These are phyloP conservation scores for Drosophila leonis DNA, from an alignment of 2,888 invertebrate species.

Conservation along the genomic window DNA sequence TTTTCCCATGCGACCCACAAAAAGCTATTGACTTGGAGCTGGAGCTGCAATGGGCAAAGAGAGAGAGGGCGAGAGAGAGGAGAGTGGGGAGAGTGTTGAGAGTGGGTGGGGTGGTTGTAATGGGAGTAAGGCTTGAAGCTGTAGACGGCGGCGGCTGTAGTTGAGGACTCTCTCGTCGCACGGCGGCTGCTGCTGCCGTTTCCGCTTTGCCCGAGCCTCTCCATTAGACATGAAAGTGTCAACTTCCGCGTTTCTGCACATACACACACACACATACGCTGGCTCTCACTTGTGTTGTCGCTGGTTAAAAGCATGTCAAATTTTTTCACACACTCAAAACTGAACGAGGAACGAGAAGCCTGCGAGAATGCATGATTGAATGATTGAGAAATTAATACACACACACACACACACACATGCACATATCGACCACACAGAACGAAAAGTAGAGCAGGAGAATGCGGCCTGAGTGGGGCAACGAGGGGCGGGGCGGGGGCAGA, in stretches of 20 bases:
- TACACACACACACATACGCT: conserved; percentile 10
- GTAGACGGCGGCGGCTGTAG: conserved; percentile 16
- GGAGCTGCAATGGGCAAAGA: not conserved
- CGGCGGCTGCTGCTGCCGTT: conserved; percentile 30
- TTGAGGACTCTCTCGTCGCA: conserved; percentile 38
- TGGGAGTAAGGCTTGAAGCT: not conserved
- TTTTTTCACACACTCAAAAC: conserved; percentile 67
- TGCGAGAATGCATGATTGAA: conserved; percentile 77
- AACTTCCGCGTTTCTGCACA: conserved; percentile 62
- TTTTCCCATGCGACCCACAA: conserved; percentile 29
- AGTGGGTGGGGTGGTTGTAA: not conserved
- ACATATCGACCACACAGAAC: conserved; percentile 37
- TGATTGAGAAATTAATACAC: conserved; percentile 78
- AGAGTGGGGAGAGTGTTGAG: not conserved
- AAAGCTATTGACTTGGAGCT: conserved; percentile 25
- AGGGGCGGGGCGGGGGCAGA: not conserved
- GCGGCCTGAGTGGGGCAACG: not conserved
- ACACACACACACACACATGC: conserved; percentile 33
- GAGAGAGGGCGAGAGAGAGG: not conserved
- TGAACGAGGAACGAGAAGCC: conserved; percentile 36
- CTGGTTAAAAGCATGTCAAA: conserved; percentile 78
- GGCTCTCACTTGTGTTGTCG: conserved; percentile 46
- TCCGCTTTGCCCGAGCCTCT: conserved; percentile 57
- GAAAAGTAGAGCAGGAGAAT: conserved; percentile 2
- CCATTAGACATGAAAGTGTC: conserved; percentile 69